Evolutionary conservation across 2,113 vertebrate genomes (phyloP).

Genomic region (Suricata suricatta): DNA sequence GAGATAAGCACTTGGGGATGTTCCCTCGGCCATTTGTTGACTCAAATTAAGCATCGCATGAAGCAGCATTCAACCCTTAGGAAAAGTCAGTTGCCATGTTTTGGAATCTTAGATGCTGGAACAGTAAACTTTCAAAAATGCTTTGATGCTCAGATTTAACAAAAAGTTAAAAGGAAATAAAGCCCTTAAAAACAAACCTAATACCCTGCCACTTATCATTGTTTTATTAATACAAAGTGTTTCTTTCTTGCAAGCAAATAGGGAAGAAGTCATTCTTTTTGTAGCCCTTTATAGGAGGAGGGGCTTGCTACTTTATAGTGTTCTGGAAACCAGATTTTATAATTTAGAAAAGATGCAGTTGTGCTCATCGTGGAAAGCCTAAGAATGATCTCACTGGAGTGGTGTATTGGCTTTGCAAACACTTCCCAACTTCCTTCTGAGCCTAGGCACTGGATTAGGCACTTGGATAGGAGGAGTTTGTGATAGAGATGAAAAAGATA

Average conservation of each 20-base stretch:
- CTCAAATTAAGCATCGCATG: slow-evolving; percentile 49
- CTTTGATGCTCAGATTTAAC: slow-evolving; percentile 68
- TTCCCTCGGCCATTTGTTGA: slow-evolving; percentile 51
- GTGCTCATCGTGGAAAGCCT: neutral
- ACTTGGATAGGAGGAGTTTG: neutral
- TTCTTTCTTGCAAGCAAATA: slow-evolving; percentile 19
- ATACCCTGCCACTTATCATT: slow-evolving; percentile 33
- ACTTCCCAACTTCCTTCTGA: neutral
- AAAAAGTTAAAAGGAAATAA: slow-evolving; percentile 58
- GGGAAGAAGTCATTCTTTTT: slow-evolving; percentile 31
- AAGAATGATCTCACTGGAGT: neutral
- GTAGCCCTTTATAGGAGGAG: neutral
- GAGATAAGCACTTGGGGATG: slow-evolving; percentile 38
- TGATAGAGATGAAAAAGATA: neutral
- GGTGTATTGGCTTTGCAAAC: neutral
- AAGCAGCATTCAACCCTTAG: slow-evolving; percentile 48
- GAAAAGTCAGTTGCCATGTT: slow-evolving; percentile 60
- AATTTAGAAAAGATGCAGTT: neutral
- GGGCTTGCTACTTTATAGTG: neutral
- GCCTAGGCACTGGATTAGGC: neutral
- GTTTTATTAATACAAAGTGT: slow-evolving; percentile 19
- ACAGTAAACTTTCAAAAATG: slow-evolving; percentile 51
- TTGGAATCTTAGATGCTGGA: slow-evolving; percentile 62
- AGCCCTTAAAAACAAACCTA: slow-evolving; percentile 64
- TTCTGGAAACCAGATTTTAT: slow-evolving; percentile 10